Evolutionary conservation across 2,797 vertebrate species (phyloP).

Genomic region (Lacerta viridis): DNA sequence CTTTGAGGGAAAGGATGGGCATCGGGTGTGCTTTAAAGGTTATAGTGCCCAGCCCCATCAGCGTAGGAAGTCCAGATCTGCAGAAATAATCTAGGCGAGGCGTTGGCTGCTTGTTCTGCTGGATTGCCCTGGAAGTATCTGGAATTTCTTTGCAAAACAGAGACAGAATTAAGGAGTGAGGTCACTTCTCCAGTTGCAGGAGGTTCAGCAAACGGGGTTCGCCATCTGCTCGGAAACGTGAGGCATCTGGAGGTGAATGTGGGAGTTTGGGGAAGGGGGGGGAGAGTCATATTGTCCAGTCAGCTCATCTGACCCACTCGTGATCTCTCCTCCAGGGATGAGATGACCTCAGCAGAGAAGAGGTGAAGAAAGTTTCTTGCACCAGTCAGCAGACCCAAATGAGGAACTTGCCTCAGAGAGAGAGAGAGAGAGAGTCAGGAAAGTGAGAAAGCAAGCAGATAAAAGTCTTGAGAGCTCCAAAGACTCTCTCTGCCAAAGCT

Average conservation of each 20-base stretch:
- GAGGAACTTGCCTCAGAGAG: slow-evolving; percentile 7
- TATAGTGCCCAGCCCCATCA: no score
- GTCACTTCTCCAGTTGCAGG: no score
- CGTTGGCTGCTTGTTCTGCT: no score
- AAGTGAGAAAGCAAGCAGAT: background rate
- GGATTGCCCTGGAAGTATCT: background rate
- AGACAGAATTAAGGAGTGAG: background rate
- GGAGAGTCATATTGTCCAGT: slow-evolving; percentile 28
- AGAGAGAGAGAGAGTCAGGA: background rate
- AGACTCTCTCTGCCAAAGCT: background rate
- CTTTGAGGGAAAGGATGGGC: no score
- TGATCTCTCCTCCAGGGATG: slow-evolving; percentile 38
- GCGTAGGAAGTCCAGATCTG: no score
- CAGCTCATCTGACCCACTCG: slow-evolving; percentile 36
- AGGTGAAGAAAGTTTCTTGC: background rate
- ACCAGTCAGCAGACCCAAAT: slow-evolving; percentile 11
- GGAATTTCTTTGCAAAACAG: background rate
- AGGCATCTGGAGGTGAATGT: slow-evolving; percentile 12
- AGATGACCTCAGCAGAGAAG: slow-evolving; percentile 41
- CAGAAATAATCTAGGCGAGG: background rate
- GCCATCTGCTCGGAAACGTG: slow-evolving; percentile 6
- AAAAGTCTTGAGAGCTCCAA: background rate
- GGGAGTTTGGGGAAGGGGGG: slow-evolving; percentile 21
- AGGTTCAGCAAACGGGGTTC: background rate
- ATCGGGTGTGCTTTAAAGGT: no score